Evolutionary conservation across 2,888 invertebrate genomes (phyloP).

Genomic region (Gryllus longicercus): DNA sequence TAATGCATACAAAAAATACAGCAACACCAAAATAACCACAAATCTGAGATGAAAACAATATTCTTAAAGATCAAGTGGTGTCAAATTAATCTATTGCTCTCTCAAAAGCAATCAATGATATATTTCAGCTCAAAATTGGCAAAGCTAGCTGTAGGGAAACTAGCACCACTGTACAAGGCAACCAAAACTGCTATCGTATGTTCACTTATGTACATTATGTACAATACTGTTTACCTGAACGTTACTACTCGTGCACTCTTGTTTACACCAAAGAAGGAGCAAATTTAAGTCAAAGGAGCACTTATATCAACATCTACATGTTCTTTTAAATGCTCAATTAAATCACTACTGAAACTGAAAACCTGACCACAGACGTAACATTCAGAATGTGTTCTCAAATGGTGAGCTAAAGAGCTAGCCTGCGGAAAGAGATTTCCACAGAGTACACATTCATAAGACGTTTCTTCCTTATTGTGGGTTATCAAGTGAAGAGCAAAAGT

Average conservation of each 20-base stretch:
- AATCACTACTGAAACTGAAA: conserved; percentile 8
- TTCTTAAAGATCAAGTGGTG: too few relatives aligned
- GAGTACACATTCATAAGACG: background rate
- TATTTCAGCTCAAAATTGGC: too few relatives aligned
- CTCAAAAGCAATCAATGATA: too few relatives aligned
- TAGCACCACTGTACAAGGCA: too few relatives aligned
- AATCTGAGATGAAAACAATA: too few relatives aligned
- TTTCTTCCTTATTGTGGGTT: background rate
- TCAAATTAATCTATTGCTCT: too few relatives aligned
- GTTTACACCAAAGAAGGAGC: background rate
- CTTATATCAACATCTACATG: conserved; percentile 1
- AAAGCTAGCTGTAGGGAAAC: too few relatives aligned
- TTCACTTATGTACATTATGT: conserved; percentile 3
- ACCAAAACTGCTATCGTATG: too few relatives aligned
- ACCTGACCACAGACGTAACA: conserved; percentile 17
- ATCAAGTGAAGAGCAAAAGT: conserved; percentile 17
- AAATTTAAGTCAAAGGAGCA: background rate
- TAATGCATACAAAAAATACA: too few relatives aligned
- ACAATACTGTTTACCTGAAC: background rate
- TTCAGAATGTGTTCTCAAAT: conserved; percentile 1
- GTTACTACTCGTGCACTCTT: background rate
- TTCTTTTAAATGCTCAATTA: conserved; percentile 3
- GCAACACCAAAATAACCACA: too few relatives aligned
- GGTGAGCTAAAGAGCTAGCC: background rate
- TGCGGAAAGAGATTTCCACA: background rate